phyloP scores from a whole-genome alignment of 2,113 vertebrate species.

The Mystacornis crossleyi region DNA sequence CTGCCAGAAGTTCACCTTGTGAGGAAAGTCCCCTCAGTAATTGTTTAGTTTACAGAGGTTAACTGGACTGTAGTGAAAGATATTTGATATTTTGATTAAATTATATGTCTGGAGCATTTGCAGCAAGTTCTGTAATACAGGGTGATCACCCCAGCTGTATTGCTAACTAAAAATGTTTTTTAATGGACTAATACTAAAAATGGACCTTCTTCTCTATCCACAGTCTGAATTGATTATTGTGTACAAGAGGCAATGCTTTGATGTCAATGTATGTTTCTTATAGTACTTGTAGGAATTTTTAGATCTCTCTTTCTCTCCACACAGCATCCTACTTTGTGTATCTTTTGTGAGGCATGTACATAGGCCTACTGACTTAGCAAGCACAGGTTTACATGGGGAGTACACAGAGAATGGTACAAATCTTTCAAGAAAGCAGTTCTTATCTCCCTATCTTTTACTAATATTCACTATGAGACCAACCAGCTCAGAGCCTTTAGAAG shows the following conservation, averaged over 20 bases:
- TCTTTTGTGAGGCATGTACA: neutral
- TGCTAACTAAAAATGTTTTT: neutral
- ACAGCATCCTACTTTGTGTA: neutral
- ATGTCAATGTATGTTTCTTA: neutral
- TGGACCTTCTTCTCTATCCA: neutral
- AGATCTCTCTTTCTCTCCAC: neutral
- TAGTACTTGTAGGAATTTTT: neutral
- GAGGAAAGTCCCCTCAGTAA: neutral
- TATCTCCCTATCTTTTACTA: neutral
- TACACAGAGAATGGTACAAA: neutral
- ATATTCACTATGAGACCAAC: neutral
- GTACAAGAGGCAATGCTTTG: neutral
- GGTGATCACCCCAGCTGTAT: neutral
- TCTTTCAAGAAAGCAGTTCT: neutral
- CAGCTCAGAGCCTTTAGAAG: neutral
- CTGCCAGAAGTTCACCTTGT: slow-evolving; percentile 43
- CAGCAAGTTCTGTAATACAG: neutral
- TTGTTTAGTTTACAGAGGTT: neutral
- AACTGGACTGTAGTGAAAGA: neutral
- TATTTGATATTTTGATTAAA: neutral
- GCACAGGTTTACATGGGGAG: neutral
- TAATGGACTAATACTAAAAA: neutral
- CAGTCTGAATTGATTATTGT: neutral
- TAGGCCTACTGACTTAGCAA: neutral
- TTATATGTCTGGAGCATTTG: neutral